phyloP scores from a whole-genome alignment of 2,888 invertebrate species.

The Pollenia griseotomentosa region DNA sequence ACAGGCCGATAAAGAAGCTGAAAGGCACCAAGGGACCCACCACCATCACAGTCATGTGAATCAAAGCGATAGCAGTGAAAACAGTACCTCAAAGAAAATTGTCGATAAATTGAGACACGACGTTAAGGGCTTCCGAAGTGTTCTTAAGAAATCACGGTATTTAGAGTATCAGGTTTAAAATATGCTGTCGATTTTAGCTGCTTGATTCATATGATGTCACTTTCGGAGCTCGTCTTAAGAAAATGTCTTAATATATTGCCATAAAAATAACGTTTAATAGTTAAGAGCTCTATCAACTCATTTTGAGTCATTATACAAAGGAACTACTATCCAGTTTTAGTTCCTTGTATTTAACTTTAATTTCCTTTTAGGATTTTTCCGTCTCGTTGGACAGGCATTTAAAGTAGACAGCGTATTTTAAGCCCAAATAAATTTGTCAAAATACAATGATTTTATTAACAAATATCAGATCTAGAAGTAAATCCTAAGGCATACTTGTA shows the following conservation, averaged over 20 bases:
- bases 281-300: neutral
- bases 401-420: conserved; percentile 52
- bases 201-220: conserved; percentile 14
- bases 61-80: conserved; percentile 83
- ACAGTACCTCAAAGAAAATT: conserved; percentile 89
- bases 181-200: conserved; percentile 57
- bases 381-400: neutral
- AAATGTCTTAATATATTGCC: too few relatives aligned
- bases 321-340: too few relatives aligned
- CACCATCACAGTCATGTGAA: conserved; percentile 79
- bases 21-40: conserved; percentile 73
- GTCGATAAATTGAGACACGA: conserved; percentile 93
- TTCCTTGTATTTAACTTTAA: neutral
- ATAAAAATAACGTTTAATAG: too few relatives aligned
- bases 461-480: neutral
- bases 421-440: neutral
- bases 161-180: conserved; percentile 43
- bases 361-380: neutral
- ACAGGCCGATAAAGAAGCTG: conserved; percentile 80
- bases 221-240: neutral
- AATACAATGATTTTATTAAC: neutral
- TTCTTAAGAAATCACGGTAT: conserved; percentile 86
- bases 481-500: too few relatives aligned
- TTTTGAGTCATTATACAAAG: neutral
- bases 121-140: conserved; percentile 89